phyloP scores from a whole-genome alignment of 2,888 invertebrate genomes.

The Halocaridina rubra region DNA sequence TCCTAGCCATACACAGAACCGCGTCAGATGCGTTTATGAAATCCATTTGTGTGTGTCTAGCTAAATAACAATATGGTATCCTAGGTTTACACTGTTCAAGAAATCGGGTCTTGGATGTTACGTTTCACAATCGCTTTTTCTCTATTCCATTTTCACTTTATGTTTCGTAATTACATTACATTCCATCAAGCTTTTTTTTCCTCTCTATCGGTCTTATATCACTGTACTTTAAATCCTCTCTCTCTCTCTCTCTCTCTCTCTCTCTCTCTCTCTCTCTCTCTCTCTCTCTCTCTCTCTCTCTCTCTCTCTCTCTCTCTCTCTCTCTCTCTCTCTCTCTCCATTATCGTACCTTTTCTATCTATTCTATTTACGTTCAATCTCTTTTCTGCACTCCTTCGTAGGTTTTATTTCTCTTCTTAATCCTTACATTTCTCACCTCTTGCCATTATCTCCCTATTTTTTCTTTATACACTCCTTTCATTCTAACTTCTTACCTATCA shows the following conservation, averaged over 20 bases:
- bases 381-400: neutral
- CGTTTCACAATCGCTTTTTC: too few relatives aligned
- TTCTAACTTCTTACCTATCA: neutral
- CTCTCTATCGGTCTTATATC: neutral
- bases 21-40: too few relatives aligned
- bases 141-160: too few relatives aligned
- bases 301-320: constrained; percentile 8
- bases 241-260: neutral
- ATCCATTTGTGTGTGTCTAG: too few relatives aligned
- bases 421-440: neutral
- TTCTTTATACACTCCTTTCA: neutral
- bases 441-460: neutral
- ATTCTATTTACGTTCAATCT: neutral
- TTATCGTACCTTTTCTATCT: neutral
- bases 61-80: too few relatives aligned
- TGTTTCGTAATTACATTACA: neutral
- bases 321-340: neutral
- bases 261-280: neutral
- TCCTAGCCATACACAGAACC: too few relatives aligned
- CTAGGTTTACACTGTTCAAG: too few relatives aligned
- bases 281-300: too few relatives aligned
- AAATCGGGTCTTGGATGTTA: too few relatives aligned
- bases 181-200: neutral
- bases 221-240: neutral
- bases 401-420: neutral